Evolutionary conservation across 2,797 vertebrate genomes (phyloP).

Genomic region (Toxotes lorentzi): DNA sequence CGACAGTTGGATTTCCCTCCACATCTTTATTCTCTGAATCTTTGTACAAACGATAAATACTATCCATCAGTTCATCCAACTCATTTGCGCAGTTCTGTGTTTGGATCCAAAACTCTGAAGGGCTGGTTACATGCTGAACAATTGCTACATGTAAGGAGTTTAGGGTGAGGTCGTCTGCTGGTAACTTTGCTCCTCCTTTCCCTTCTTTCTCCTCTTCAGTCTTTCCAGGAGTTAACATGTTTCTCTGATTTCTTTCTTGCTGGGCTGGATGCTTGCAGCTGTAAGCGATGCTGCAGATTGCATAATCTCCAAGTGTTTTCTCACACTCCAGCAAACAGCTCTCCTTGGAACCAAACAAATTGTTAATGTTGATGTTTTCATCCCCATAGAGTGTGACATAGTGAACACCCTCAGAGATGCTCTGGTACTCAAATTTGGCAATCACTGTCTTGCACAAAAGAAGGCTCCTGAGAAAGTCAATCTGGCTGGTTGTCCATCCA

Average conservation of each 20-base stretch:
- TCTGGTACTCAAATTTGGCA: constrained; percentile 91
- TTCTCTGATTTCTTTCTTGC: constrained; percentile 26
- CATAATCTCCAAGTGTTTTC: constrained; percentile 63
- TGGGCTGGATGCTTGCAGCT: constrained; percentile 28
- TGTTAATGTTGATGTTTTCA: constrained; percentile 89
- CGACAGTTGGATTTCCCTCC: constrained; percentile 79
- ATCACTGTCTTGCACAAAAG: constrained; percentile 86
- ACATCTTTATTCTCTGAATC: constrained; percentile 71
- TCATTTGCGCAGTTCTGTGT: constrained; percentile 80
- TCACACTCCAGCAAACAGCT: constrained; percentile 67
- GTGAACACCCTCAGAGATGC: constrained; percentile 90
- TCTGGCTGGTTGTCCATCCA: constrained; percentile 88
- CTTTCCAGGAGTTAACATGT: constrained; percentile 6
- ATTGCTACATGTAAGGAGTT: constrained; percentile 79
- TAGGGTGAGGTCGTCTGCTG: constrained; percentile 66
- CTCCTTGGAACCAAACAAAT: constrained; percentile 83
- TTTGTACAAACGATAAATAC: constrained; percentile 86
- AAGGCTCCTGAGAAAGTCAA: constrained; percentile 85
- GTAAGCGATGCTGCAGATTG: constrained; percentile 34
- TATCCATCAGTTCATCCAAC: constrained; percentile 84
- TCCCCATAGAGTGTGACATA: constrained; percentile 90
- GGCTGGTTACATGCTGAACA: constrained; percentile 86
- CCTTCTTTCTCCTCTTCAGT: constrained; percentile 30
- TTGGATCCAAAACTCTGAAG: constrained; percentile 93
- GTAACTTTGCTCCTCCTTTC: constrained; percentile 22